These are phyloP conservation scores for Hecatera dysodea DNA, from an alignment of 2,888 invertebrate genomes.

Conservation along the genomic window DNA sequence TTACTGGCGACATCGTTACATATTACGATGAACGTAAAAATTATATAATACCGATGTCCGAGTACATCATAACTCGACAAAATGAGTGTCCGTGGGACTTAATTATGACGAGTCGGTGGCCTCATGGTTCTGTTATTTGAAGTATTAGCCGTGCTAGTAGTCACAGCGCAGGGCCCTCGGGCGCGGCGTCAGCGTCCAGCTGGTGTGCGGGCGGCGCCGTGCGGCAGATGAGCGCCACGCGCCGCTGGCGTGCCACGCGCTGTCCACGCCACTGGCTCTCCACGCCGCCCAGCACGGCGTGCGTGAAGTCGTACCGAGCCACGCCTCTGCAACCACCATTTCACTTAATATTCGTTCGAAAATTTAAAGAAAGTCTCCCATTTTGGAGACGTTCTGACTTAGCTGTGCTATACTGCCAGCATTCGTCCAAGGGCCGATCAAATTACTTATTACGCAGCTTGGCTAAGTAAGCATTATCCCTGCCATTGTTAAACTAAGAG, in stretches of 20 bases:
- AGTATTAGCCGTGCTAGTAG: no score
- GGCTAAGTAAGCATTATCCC: no score
- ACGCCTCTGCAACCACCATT: slow-evolving; percentile 89
- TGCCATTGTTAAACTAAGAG: no score
- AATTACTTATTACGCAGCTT: no score
- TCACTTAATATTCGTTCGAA: no score
- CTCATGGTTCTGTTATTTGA: no score
- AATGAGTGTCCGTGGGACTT: neutral
- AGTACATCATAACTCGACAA: neutral
- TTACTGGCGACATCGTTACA: neutral
- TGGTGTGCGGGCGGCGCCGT: slow-evolving; percentile 40
- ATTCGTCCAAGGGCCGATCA: no score
- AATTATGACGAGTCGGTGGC: neutral
- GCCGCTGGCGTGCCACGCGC: slow-evolving; percentile 69
- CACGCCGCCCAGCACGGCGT: slow-evolving; percentile 94
- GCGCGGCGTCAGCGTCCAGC: neutral
- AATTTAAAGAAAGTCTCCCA: no score
- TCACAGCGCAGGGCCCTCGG: neutral
- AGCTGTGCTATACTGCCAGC: no score
- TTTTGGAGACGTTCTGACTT: no score
- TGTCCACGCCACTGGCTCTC: slow-evolving; percentile 85
- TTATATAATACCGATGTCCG: neutral
- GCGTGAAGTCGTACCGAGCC: slow-evolving; percentile 97
- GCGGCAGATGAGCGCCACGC: slow-evolving; percentile 80
- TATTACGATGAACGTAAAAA: no score